Evolutionary conservation across 2,888 invertebrate genomes (phyloP).

Genomic region (Hydroisotoma schaefferi): DNA sequence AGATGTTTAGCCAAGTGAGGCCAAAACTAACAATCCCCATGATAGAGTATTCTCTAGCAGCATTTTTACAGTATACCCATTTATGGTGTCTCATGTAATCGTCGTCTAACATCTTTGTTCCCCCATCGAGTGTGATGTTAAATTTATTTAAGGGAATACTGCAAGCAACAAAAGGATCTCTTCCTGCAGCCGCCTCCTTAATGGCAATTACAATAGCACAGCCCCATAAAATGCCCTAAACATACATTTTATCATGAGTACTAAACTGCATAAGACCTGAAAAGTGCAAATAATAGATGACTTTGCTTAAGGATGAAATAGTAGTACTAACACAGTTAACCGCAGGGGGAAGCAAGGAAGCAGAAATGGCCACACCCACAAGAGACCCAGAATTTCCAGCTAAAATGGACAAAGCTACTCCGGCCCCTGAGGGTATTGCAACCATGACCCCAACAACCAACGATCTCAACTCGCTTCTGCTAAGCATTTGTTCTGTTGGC

Average conservation of each 20-base stretch:
- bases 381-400: constrained; percentile 73
- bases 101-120: not conserved
- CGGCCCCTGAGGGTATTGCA: constrained; percentile 74
- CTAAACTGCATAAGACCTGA: not conserved
- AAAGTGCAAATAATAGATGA: not conserved
- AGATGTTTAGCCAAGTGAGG: constrained; percentile 74
- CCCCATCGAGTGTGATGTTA: not conserved
- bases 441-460: constrained; percentile 50
- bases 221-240: constrained; percentile 70
- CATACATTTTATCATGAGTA: not conserved
- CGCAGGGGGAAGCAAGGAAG: constrained; percentile 73
- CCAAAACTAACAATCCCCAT: constrained; percentile 76
- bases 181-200: constrained; percentile 51
- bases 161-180: not conserved
- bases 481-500: constrained; percentile 65
- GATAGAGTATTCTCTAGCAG: constrained; percentile 71
- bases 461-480: constrained; percentile 54
- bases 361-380: constrained; percentile 78
- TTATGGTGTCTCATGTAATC: constrained; percentile 44
- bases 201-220: constrained; percentile 68
- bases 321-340: constrained; percentile 68
- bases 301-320: not conserved
- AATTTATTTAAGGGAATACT: not conserved
- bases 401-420: constrained; percentile 71
- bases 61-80: constrained; percentile 68